Evolutionary conservation across 2,888 invertebrate species (phyloP), one percentile per base, ranked within the genome.

Genomic region (Anarsia innoxiella): DNA sequence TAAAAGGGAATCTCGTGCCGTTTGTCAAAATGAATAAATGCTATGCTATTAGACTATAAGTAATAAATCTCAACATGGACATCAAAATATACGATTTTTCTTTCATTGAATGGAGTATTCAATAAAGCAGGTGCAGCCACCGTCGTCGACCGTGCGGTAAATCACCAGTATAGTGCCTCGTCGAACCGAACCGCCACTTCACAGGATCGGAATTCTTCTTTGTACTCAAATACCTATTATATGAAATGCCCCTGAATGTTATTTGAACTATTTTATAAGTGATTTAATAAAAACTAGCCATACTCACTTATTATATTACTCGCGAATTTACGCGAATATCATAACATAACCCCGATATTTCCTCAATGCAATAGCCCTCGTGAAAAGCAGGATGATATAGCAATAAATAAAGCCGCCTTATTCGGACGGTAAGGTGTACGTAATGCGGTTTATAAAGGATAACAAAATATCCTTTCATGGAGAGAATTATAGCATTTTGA

Each of bases 11-110:
- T n/a, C n/a, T n/a, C n/a, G n/a, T n/a, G 71, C 64, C 66, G 63
- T 67, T 69, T 66, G 68, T 68, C 66, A 71, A 53, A 56, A n/a
- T 45, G 60, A 65, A 73, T 66, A 66, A 74, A 74, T 73, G 70
- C 64, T 56, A n/a, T n/a, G n/a, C n/a, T n/a, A n/a, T n/a, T n/a
- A n/a, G n/a, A n/a, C n/a, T n/a, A n/a, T n/a, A n/a, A 61, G 66
- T 66, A 64, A 72, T 80, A 80, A 80, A 82, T 80, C 72, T 51
- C 44, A 49, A 56, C 57, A 53, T 57, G 56, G 60, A 49, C 59
- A 68, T 55, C 73, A 79, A 76, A 78, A 80, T 75, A 67, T 72
- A 70, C 71, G 74, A 77, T 71, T 77, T 76, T 76, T 78, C 80
- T 76, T 73, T 68, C 64, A 72, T 61, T 66, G 70, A 67, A 66